These are phyloP conservation scores for Calameuta pallipes DNA, from an alignment of 2,888 invertebrate species.

Conservation along the genomic window DNA sequence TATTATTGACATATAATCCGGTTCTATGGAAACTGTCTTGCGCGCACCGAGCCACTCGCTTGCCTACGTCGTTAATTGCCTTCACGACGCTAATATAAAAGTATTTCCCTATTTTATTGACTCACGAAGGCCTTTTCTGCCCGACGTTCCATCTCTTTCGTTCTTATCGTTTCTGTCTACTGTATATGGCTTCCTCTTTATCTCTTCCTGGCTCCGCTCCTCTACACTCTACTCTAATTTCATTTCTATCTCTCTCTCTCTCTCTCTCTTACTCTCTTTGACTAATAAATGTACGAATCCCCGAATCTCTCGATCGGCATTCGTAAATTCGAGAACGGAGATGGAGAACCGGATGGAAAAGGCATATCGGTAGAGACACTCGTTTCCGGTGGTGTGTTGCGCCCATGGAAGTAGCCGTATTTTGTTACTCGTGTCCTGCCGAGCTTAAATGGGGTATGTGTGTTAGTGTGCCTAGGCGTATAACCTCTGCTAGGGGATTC, in stretches of 20 bases:
- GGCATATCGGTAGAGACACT: neutral
- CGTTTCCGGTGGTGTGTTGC: neutral
- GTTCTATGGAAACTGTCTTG: constrained; percentile 23
- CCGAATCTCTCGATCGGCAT: neutral
- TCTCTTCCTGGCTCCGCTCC: neutral
- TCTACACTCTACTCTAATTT: neutral
- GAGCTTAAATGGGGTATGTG: neutral
- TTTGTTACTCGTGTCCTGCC: neutral
- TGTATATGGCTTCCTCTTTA: neutral
- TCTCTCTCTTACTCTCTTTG: too few species aligned
- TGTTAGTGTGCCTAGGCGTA: neutral
- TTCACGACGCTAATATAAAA: neutral
- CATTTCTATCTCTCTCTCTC: neutral
- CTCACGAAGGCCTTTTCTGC: neutral
- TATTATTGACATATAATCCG: constrained; percentile 8
- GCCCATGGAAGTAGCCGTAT: neutral
- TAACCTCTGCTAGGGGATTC: neutral
- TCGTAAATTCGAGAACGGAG: neutral
- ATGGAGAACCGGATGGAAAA: neutral
- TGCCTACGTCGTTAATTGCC: neutral
- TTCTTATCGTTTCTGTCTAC: neutral
- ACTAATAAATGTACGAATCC: neutral
- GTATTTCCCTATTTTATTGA: neutral
- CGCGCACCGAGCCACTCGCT: constrained; percentile 64
- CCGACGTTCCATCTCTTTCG: neutral